Evolutionary conservation across 92 coral and sea anemone genomes (phyloP).

Genomic region (Metridium senile): DNA sequence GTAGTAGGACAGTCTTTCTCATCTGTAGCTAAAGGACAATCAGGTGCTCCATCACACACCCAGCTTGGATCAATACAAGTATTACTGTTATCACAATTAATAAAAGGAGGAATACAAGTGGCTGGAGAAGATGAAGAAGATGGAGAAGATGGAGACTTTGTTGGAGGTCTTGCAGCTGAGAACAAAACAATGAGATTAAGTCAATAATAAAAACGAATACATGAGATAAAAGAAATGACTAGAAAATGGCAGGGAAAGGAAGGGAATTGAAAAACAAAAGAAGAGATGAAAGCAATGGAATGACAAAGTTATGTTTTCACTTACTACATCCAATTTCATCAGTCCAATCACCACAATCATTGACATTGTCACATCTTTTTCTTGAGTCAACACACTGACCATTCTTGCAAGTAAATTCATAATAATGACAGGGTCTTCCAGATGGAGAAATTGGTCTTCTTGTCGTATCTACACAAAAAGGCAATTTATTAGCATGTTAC

Average conservation of each 20-base stretch:
- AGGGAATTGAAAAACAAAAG: no score
- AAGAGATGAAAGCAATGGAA: no score
- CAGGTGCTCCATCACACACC: conserved; percentile 64
- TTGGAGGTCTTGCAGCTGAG: conserved; percentile 30
- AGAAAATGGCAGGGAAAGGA: no score
- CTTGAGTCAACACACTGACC: conserved; percentile 48
- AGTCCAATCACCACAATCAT: conserved; percentile 73
- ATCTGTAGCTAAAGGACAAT: conserved; percentile 67
- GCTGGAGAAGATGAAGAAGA: conserved; percentile 7
- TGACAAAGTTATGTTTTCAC: no score
- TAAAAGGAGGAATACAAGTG: conserved; percentile 34
- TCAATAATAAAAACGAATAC: no score
- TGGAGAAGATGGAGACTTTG: neutral
- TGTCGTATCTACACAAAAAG: conserved; percentile 3
- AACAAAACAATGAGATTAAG: neutral
- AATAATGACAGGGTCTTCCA: conserved; percentile 54
- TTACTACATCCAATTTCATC: conserved; percentile 78
- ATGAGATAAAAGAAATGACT: no score
- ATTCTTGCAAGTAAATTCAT: conserved; percentile 62
- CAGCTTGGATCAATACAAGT: conserved; percentile 49
- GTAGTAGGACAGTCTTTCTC: conserved; percentile 21
- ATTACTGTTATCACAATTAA: neutral
- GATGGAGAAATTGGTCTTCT: conserved; percentile 12
- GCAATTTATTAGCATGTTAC: neutral
- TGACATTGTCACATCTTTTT: conserved; percentile 50